These are phyloP conservation scores for Lateolabrax maculatus DNA, from an alignment of 2,797 vertebrate genomes.

Conservation along the genomic window DNA sequence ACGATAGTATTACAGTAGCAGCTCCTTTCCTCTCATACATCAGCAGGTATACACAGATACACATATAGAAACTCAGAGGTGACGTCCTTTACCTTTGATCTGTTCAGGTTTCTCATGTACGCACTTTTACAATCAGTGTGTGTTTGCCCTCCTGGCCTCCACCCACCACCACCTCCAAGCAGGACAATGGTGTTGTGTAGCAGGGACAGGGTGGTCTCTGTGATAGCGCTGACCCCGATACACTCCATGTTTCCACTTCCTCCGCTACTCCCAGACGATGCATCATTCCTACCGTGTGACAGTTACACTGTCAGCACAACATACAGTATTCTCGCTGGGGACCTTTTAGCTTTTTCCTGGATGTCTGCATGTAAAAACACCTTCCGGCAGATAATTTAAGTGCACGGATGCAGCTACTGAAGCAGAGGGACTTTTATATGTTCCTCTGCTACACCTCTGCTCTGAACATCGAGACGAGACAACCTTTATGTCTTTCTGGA, in stretches of 20 bases:
- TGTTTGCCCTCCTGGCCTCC: conserved; percentile 21
- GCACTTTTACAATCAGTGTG: conserved; percentile 20
- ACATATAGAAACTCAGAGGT: not conserved
- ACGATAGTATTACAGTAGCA: not conserved
- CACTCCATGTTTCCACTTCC: conserved; percentile 62
- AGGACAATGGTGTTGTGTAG: conserved; percentile 46
- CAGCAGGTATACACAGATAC: not conserved
- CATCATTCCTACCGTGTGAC: conserved; percentile 41
- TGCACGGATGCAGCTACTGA: not conserved
- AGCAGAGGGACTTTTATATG: not conserved
- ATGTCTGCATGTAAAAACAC: conserved; percentile 1
- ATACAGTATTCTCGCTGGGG: conserved; percentile 14
- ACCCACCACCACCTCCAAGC: not conserved
- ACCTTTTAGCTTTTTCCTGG: conserved; percentile 8
- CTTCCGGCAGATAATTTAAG: not conserved
- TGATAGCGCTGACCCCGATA: conserved; percentile 55
- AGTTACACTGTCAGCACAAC: conserved; percentile 26
- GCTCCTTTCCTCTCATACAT: not conserved
- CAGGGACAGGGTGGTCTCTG: conserved; percentile 39
- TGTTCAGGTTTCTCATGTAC: conserved; percentile 23
- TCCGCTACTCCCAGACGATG: conserved; percentile 45
- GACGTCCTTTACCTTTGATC: conserved; percentile 21
- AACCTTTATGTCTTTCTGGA: not conserved
- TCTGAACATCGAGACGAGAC: no score
- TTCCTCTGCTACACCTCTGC: not conserved